Base-by-base conservation (phyloP, 2,888 invertebrate species). In the Polia nebulosa region DNA sequence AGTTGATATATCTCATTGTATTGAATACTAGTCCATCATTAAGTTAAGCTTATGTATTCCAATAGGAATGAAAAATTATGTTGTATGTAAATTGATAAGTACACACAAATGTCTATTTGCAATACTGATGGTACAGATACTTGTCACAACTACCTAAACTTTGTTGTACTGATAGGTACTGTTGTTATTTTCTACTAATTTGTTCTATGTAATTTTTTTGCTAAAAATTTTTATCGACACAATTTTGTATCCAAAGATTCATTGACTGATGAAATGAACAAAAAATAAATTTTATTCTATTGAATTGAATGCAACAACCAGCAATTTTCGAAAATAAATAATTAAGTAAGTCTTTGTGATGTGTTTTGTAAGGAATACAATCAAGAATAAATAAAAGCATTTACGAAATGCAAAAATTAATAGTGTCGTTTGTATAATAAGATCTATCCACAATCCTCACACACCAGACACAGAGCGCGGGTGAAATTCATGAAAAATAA, bases 21-120 rank as follows among this genome's bases (percentile, higher is more conserved):
- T 90, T 91, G 83, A 90, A 91, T 89, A 91, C 94, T 94, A 94
- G 94, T 94, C 94, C 89, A 89, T 92, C 89, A 85, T 88, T 85
- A 85, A n/a, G 84, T 83, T 89, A 89, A 87, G 85, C 63, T 81
- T 85, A 81, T 84, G 80, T 76, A 78, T 83, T 83, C 81, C 81
- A 75, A 72, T 65, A 63, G 75, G 75, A 79, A 84, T 82, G 73
- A 79, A 80, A 81, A 72, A n/a, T n/a, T 76, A 73, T 75, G 61
- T 74, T 81, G 58, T 83, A 84, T 80, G 80, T 81, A 73, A n/a
- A 81, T 80, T 69, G 72, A 74, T 82, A 79, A 82, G 82, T 83
- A 81, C 80, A 83, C 73, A 60, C 52, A 49, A 66, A 74, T 74
- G 27, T 67, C 45, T 71, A 62, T 63, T 75, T 62, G 59, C 68